These are phyloP conservation scores for Vespertilio murinus DNA, from an alignment of 2,797 vertebrate species.

Conservation along the genomic window DNA sequence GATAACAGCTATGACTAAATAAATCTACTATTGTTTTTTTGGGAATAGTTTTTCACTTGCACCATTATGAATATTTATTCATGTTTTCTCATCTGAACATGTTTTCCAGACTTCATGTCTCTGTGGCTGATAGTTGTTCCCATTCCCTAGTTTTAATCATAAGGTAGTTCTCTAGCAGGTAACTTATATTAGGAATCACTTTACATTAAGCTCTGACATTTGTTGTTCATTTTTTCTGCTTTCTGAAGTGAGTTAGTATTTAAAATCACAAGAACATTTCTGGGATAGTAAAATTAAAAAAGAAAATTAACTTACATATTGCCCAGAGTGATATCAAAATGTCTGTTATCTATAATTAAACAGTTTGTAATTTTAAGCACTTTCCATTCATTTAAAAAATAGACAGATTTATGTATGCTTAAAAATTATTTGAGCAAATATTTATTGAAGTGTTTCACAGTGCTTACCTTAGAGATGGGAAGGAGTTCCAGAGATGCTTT, in stretches of 20 bases:
- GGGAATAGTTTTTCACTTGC: neutral
- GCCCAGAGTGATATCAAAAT: neutral
- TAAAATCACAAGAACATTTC: constrained; percentile 12
- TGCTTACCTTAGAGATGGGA: neutral
- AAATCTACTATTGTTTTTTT: neutral
- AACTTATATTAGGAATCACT: neutral
- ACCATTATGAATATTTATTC: neutral
- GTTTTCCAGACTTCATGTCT: neutral
- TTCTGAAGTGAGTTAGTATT: constrained; percentile 35
- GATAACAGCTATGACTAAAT: neutral
- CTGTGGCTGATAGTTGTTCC: neutral
- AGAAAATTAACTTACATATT: neutral
- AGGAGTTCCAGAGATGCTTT: neutral
- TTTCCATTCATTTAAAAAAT: constrained; percentile 20
- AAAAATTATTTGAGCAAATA: neutral
- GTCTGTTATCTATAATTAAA: neutral
- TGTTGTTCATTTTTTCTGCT: neutral
- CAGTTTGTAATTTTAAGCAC: neutral
- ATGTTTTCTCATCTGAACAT: neutral
- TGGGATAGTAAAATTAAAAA: neutral
- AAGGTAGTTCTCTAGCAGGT: neutral
- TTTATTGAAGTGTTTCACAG: neutral
- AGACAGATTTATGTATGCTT: neutral
- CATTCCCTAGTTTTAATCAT: neutral
- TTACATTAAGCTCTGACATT: neutral